Conservation (phyloP, 2,113 vertebrate species). For the Poecilia latipinna region DNA sequence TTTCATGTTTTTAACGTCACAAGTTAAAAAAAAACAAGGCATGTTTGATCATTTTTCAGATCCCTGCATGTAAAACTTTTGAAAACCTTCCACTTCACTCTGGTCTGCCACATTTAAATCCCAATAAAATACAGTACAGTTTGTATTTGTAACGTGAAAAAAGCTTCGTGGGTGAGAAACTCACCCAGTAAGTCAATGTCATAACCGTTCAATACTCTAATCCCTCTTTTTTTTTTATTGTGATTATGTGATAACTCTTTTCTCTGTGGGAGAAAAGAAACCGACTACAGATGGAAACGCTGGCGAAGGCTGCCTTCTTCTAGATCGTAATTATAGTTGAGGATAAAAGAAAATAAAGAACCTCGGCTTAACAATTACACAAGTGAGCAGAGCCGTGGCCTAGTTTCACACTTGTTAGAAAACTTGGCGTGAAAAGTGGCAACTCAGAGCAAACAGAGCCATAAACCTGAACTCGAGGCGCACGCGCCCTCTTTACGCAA, state of each 20-base stretch:
- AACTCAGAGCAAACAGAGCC: slow-evolving; percentile 35
- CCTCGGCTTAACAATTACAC: not conserved
- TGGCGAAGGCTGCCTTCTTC: not conserved
- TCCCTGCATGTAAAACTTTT: too few species aligned
- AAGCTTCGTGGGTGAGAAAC: too few species aligned
- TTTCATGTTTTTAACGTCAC: too few species aligned
- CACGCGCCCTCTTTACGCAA: slow-evolving; percentile 25
- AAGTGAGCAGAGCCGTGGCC: slow-evolving; percentile 38
- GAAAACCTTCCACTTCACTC: too few species aligned
- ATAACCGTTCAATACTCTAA: not conserved
- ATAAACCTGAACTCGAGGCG: slow-evolving; percentile 44
- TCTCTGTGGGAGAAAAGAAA: not conserved
- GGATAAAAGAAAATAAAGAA: not conserved
- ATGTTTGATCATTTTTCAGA: too few species aligned
- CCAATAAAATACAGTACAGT: too few species aligned
- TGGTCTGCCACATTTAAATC: too few species aligned
- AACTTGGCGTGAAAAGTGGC: slow-evolving; percentile 35
- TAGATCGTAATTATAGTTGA: not conserved
- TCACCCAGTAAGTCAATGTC: not conserved
- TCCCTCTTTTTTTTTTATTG: too few species aligned
- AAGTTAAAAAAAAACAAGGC: too few species aligned
- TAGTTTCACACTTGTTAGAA: slow-evolving; percentile 59
- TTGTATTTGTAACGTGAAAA: too few species aligned
- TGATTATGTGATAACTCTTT: not conserved
- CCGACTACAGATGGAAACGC: too few species aligned